Percentiles rank a stretch among this genome's conserved stretches.
Conservation (phyloP, 2,797 vertebrate species). For the Pseudocheirus occidentalis region DNA sequence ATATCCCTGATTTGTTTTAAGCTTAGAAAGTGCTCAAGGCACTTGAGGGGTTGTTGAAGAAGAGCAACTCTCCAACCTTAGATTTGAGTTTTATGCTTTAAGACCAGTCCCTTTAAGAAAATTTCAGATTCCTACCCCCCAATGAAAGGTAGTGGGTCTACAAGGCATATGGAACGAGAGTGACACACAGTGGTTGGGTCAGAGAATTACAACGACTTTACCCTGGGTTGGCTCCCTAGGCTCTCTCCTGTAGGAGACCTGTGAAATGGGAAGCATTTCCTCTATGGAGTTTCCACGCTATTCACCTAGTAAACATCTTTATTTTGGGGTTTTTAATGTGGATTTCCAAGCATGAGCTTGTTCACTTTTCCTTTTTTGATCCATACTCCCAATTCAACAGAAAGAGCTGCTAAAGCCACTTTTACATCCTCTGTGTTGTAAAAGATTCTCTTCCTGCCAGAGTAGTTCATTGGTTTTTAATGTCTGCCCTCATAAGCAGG, state of each 20-base stretch:
- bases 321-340: constrained; percentile 9
- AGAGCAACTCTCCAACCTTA: background rate
- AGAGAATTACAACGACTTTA: constrained; percentile 45
- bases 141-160: constrained; percentile 27
- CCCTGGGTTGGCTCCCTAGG: background rate
- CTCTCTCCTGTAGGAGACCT: background rate
- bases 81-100: constrained; percentile 6
- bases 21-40: background rate
- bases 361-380: background rate
- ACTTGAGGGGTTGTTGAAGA: background rate
- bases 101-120: constrained; percentile 63
- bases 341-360: background rate
- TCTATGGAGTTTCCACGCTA: background rate
- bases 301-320: constrained; percentile 21
- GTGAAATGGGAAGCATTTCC: background rate
- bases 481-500: background rate
- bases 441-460: background rate
- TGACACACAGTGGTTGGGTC: constrained; percentile 33
- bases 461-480: constrained; percentile 8
- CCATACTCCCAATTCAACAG: background rate
- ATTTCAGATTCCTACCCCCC: constrained; percentile 28
- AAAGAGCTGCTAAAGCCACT: background rate
- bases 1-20: background rate
- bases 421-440: constrained; percentile 1
- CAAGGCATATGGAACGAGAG: constrained; percentile 12